Base-by-base conservation (phyloP, 2,797 vertebrate species). In the Jordanella pulchra region DNA sequence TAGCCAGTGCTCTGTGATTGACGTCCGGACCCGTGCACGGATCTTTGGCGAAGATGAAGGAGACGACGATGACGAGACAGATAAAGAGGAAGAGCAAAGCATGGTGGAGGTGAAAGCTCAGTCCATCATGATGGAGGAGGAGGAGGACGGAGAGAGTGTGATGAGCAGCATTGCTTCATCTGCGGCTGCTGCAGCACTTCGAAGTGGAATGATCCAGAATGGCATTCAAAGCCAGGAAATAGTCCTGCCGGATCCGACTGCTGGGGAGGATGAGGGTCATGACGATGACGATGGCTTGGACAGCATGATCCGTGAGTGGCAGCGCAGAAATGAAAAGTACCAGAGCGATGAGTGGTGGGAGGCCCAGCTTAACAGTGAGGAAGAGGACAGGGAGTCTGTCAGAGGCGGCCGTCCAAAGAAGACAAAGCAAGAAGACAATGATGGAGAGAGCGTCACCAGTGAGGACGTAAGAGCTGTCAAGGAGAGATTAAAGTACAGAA, bases 81-180 rank as follows among this genome's bases (percentile, higher is more conserved):
- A 91, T 7, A 77, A 67, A 61, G 88, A 93, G 18, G 92, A 94
- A 0, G 93, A 94, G 58, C 93, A 91, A 76, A 96, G 97, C 69
- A 39, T 93, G 47, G 67, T 89, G 0, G 95, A 93, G 42, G 96
- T 95, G 67, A 93, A 94, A 81, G 96, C 94, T 0, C 94, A 92
- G 12, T 95, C 94, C 72, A 96, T 98, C 85, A 93, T 92, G 42
- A 95, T 97, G 86, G 96, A 98, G 71, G 96, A 99, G 85, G 97
- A 99, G 89, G 96, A 96, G 44, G 97, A 98, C 1, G 86, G 83
- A 4, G 66, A 87, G 54, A 99, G 97, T 51, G 82, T 94, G 50
- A 94, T 97, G 89, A 95, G 95, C 69, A 96, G 94, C 17, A 72
- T 94, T 0, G 93, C 95, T 0, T 93, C 94, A 0, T 93, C 93